Evolutionary conservation across 2,113 vertebrate genomes (phyloP), one percentile per base, ranked within the genome.

Genomic region (Ceyx margarethae): DNA sequence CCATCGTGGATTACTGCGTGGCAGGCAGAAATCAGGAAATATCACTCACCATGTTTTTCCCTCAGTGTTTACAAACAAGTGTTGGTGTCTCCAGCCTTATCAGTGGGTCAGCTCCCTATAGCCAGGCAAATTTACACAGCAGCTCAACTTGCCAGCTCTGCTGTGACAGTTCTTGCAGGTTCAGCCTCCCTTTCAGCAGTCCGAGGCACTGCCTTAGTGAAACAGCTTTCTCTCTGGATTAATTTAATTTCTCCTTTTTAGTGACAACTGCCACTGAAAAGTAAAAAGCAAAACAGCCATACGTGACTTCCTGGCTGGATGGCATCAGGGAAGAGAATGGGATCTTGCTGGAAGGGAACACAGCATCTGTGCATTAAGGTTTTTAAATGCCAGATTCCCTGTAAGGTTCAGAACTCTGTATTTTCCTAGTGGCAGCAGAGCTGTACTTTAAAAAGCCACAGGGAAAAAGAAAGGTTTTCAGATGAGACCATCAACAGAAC

Each of bases 51-150:
- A 26, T 45, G 83, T 45, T 81, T 84, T 40, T 9, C 5, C 66
- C 31, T 84, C 66, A 8, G 45, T 81, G 88, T 94, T 95, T 94
- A 93, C 83, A 91, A 93, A 95, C 90, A 91, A 56, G 16, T 4
- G 50, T 7, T 43, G 1, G 5, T 78, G 81, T 54, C 66, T 91
- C 42, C 56, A 33, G 53, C 81, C 6, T 48, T 50, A 28, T 5
- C 64, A 28, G 6, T 7, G 73, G 91, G 92, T 85, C 81, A 84
- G 67, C 50, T 48, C 15, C 62, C 26, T 7, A 35, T 16, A n/a
- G 53, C 10, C 46, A 9, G 62, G 77, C 61, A 31, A 23, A 51
- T 11, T 17, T 31, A 5, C n/a, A 2, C 1, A 19, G 88, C 35
- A 53, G 54, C 40, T 69, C 64, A n/a, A 40, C 26, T 8, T 5